Evolutionary conservation across 2,113 vertebrate genomes (phyloP), one percentile per base, ranked within the genome.

Genomic region (Eurystomus gularis): DNA sequence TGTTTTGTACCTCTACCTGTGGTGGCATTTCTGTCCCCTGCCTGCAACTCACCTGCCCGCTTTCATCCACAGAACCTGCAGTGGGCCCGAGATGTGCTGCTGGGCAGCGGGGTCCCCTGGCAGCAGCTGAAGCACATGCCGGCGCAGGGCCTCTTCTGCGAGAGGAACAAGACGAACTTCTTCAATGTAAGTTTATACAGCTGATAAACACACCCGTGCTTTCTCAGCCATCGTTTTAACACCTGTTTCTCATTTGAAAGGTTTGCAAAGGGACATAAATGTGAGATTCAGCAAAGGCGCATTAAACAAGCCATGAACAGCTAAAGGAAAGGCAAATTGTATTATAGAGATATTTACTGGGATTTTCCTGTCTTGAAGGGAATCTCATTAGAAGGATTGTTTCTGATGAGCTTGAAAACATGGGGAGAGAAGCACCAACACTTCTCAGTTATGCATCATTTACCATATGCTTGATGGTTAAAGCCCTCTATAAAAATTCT

Each of bases 61-160:
- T 96, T 97, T 98, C 92, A 70, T 98, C 95, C 96, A 93, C 98
- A 99, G 99, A 99, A 99, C 98, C 98, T 99, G 98, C 99, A 99
- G 98, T 99, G 99, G 99, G 99, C 99, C 79, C 98, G 99, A 18
- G 99, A 99, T 20, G 99, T 99, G 99, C 99, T 99, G 98, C 99
- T 99, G 99, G 99, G 99, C 98, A 99, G 99, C 77, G 98, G 99
- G 98, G 98, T 99, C 97, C 99, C 99, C 91, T 99, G 99, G 99
- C 99, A 99, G 99, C 99, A 99, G 96, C 99, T 99, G 98, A 99
- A 99, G 98, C 99, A 99, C 98, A 99, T 99, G 99, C 99, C 99
- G 93, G 99, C 99, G 95, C 99, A 99, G 98, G 99, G 99, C 98
- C 99, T 99, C 98, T 99, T 99, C 98, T 99, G 98, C 3, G 99